These are phyloP conservation scores for Pteropus rufus DNA, from an alignment of 2,797 vertebrate genomes.

Conservation along the genomic window DNA sequence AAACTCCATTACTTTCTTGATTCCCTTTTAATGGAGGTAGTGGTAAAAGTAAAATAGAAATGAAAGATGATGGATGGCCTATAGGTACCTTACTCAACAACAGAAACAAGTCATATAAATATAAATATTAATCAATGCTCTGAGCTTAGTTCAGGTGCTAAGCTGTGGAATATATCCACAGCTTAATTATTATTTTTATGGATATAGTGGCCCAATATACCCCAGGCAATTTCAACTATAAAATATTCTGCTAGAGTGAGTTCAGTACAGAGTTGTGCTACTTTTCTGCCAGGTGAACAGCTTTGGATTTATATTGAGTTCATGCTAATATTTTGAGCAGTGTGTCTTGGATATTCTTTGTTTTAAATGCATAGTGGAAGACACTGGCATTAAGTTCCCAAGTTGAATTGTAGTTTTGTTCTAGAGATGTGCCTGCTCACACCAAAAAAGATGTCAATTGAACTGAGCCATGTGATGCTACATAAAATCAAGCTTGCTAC, in stretches of 20 bases:
- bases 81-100: neutral
- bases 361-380: slow-evolving; percentile 17
- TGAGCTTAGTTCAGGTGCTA: slow-evolving; percentile 52
- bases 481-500: slow-evolving; percentile 51
- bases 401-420: neutral
- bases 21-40: slow-evolving; percentile 54
- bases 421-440: slow-evolving; percentile 24
- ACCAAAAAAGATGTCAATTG: slow-evolving; percentile 34
- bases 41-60: slow-evolving; percentile 77
- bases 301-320: slow-evolving; percentile 28
- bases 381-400: slow-evolving; percentile 29
- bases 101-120: slow-evolving; percentile 46
- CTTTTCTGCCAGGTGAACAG: slow-evolving; percentile 33
- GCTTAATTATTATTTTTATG: slow-evolving; percentile 61
- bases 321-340: slow-evolving; percentile 33
- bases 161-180: slow-evolving; percentile 34
- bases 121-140: slow-evolving; percentile 63
- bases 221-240: slow-evolving; percentile 39
- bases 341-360: neutral
- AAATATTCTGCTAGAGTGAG: neutral
- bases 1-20: slow-evolving; percentile 60
- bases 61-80: slow-evolving; percentile 71
- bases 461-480: slow-evolving; percentile 5
- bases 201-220: neutral
- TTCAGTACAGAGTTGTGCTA: neutral